phyloP scores from a whole-genome alignment of 1,140 invertebrate genomes.

The Microplitis demolitor region DNA sequence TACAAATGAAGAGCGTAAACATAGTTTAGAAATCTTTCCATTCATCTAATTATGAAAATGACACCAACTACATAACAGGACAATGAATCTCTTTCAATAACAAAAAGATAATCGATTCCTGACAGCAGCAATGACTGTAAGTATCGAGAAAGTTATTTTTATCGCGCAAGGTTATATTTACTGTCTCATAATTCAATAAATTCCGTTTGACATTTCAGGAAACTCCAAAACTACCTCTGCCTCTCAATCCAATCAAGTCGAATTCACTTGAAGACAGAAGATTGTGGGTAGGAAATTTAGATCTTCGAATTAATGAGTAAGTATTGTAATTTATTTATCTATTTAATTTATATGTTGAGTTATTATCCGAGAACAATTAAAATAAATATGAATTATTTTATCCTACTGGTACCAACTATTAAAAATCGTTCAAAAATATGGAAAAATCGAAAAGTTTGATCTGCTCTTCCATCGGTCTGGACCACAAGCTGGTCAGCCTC shows the following conservation, averaged over 20 bases:
- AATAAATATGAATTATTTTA: slow-evolving; percentile 32
- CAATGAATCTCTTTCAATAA: too few relatives aligned
- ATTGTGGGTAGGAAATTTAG: slow-evolving; percentile 90
- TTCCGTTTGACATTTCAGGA: slow-evolving; percentile 34
- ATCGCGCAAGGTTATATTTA: neutral
- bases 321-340: slow-evolving; percentile 58
- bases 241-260: slow-evolving; percentile 66
- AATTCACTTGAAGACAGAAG: slow-evolving; percentile 70
- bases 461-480: slow-evolving; percentile 90
- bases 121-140: too few relatives aligned
- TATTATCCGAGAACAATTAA: neutral
- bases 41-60: too few relatives aligned
- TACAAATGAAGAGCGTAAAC: too few relatives aligned
- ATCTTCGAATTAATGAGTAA: slow-evolving; percentile 90
- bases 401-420: slow-evolving; percentile 88
- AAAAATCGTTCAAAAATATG: slow-evolving; percentile 92
- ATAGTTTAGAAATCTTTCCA: too few relatives aligned
- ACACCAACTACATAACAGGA: too few relatives aligned
- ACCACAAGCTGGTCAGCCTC: slow-evolving; percentile 82
- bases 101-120: too few relatives aligned
- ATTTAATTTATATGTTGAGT: too few relatives aligned
- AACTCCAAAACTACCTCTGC: slow-evolving; percentile 58
- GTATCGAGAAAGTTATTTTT: too few relatives aligned
- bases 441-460: slow-evolving; percentile 90
- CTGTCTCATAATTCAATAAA: neutral